Evolutionary conservation across 2,888 invertebrate genomes (phyloP).

Genomic region (Phyllotreta cruciferae): DNA sequence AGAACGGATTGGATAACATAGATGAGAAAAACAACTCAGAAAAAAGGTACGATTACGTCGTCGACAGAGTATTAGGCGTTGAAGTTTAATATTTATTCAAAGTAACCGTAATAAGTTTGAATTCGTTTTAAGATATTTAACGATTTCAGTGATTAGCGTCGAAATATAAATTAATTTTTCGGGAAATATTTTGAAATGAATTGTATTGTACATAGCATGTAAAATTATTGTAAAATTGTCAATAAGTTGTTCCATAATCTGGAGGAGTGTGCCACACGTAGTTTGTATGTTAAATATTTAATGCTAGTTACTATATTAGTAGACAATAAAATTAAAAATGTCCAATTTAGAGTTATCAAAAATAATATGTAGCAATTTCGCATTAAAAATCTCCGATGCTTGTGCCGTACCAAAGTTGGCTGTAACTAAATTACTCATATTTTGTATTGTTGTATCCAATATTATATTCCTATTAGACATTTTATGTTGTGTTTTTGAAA

Average conservation of each 20-base stretch:
- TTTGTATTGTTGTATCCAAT: too few relatives aligned
- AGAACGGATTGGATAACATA: conserved; percentile 40
- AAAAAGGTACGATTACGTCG: conserved; percentile 76
- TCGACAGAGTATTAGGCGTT: conserved; percentile 83
- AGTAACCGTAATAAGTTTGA: conserved; percentile 15
- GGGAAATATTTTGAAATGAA: conserved; percentile 10
- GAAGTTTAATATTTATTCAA: conserved; percentile 70
- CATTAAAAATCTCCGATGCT: too few relatives aligned
- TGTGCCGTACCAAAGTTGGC: too few relatives aligned
- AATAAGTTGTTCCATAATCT: conserved; percentile 27
- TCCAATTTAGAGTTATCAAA: too few relatives aligned
- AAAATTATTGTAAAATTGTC: conserved; percentile 32
- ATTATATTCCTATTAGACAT: too few relatives aligned
- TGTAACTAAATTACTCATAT: too few relatives aligned
- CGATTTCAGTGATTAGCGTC: not conserved
- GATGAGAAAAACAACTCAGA: conserved; percentile 54
- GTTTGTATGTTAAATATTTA: conserved; percentile 3
- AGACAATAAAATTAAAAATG: too few relatives aligned
- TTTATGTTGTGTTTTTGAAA: too few relatives aligned
- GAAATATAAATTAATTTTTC: conserved; percentile 2
- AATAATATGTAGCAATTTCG: too few relatives aligned
- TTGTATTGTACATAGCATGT: conserved; percentile 31
- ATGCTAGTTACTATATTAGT: too few relatives aligned
- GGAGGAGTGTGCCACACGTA: conserved; percentile 28
- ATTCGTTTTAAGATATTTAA: conserved; percentile 9